Evolutionary conservation across 2,113 vertebrate species (phyloP).

Genomic region (Sorex araneus): DNA sequence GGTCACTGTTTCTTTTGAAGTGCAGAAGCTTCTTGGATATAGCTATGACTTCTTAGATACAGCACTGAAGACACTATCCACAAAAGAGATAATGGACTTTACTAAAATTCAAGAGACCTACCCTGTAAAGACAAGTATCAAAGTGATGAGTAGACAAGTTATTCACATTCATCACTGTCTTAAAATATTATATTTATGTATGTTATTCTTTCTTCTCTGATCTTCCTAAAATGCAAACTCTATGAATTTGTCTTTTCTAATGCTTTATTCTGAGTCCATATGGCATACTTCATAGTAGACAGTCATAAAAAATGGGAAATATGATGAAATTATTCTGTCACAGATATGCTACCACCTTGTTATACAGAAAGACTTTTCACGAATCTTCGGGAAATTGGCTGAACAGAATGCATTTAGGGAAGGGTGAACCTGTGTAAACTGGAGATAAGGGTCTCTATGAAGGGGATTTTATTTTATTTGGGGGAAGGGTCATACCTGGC

Average conservation of each 20-base stretch:
- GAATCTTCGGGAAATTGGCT: background rate
- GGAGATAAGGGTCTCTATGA: background rate
- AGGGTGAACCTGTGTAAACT: background rate
- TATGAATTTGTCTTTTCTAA: background rate
- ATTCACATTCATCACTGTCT: background rate
- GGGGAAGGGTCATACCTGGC: too few relatives aligned
- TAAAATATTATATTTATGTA: background rate
- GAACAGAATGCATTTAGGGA: background rate
- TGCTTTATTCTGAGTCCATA: background rate
- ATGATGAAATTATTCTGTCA: background rate
- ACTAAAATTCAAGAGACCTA: too few relatives aligned
- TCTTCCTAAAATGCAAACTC: slow-evolving; percentile 3
- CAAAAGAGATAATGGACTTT: too few relatives aligned
- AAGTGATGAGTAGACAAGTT: too few relatives aligned
- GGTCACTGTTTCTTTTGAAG: too few relatives aligned
- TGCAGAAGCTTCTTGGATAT: too few relatives aligned
- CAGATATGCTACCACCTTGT: background rate
- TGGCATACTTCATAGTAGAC: background rate
- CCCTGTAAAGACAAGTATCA: too few relatives aligned
- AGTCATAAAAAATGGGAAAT: slow-evolving; percentile 36
- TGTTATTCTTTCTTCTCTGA: background rate
- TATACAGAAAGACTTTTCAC: background rate
- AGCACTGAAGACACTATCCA: too few relatives aligned
- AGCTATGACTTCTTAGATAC: too few relatives aligned
- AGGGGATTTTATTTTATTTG: background rate